phyloP scores from a whole-genome alignment of 2,888 invertebrate species.

The Andrena flavipes region DNA sequence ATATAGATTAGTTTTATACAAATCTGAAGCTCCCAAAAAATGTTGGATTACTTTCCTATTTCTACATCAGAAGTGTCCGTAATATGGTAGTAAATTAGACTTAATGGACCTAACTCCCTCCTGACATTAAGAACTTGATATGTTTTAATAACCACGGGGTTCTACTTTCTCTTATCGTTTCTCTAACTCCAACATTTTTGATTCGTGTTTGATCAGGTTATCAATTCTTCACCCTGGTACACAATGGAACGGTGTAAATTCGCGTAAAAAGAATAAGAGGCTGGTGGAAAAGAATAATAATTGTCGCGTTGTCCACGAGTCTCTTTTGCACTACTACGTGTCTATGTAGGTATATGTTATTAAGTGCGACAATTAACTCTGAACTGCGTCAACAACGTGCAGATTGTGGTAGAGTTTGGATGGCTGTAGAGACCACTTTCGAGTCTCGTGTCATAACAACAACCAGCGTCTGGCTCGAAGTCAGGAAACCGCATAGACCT shows the following conservation, averaged over 20 bases:
- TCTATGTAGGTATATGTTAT: not conserved
- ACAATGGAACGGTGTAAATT: not conserved
- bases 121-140: not conserved
- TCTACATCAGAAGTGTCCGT: not conserved
- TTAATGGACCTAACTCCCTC: not conserved
- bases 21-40: not conserved
- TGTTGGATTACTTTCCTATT: not conserved
- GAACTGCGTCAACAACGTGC: conserved; percentile 8
- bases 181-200: not conserved
- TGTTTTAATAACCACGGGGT: conserved; percentile 13
- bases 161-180: conserved; percentile 28
- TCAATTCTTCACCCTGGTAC: not conserved
- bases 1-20: not conserved
- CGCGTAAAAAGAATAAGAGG: not conserved
- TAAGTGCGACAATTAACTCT: conserved; percentile 28
- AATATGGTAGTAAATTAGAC: not conserved
- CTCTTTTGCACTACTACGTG: not conserved
- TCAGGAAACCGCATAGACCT: conserved; percentile 38
- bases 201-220: not conserved
- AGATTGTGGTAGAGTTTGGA: conserved; percentile 9
- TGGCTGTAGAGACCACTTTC: conserved; percentile 25
- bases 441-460: conserved; percentile 26
- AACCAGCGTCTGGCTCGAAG: conserved; percentile 29
- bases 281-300: not conserved
- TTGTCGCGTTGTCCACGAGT: not conserved